phyloP scores from a whole-genome alignment of 2,888 invertebrate genomes.

The Ommatoiulus sabulosus region DNA sequence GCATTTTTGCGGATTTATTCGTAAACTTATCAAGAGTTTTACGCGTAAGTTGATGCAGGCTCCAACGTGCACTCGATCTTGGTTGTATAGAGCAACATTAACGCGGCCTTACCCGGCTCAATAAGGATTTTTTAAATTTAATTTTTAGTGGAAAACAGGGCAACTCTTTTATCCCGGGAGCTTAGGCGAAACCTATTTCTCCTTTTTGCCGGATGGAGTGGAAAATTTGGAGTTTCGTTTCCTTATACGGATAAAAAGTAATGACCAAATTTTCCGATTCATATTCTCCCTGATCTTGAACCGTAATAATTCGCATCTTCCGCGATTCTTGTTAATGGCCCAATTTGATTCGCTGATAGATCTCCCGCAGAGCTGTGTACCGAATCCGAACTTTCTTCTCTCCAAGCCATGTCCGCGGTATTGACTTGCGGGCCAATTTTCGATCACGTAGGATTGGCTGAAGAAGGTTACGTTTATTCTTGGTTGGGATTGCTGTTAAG shows the following conservation, averaged over 20 bases:
- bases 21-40: conserved; percentile 93
- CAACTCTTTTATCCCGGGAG: conserved; percentile 86
- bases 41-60: conserved; percentile 81
- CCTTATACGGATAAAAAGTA: conserved; percentile 58
- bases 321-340: neutral
- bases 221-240: conserved; percentile 76
- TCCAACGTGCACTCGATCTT: conserved; percentile 79
- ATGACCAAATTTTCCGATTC: neutral
- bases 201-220: conserved; percentile 95
- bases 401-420: conserved; percentile 93
- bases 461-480: conserved; percentile 90
- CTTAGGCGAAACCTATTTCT: conserved; percentile 88
- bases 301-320: neutral
- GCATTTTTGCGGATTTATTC: conserved; percentile 93
- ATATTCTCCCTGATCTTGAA: neutral
- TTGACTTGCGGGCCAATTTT: conserved; percentile 97
- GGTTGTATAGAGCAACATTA: no score
- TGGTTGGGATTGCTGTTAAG: conserved; percentile 94
- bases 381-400: conserved; percentile 71
- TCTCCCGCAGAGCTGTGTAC: conserved; percentile 65
- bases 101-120: no score
- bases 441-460: conserved; percentile 83
- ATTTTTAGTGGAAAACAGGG: conserved; percentile 84
- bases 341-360: neutral
- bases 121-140: neutral